Conservation (phyloP, 2,797 vertebrate species). For the Hybognathus amarus region DNA sequence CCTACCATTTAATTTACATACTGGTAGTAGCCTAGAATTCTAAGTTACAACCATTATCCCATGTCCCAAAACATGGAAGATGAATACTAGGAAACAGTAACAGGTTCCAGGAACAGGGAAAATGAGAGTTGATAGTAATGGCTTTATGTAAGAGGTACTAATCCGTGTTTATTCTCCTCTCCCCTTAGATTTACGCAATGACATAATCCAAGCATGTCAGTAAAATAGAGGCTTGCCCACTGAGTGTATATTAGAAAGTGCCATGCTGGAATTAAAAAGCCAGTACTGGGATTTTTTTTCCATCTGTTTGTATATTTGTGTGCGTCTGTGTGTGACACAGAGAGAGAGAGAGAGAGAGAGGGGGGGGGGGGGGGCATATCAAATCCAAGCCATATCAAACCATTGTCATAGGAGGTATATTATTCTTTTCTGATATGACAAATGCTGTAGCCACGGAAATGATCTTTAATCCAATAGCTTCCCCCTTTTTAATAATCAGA, state of each 20-base stretch:
- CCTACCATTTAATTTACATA: neutral
- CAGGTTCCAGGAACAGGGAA: neutral
- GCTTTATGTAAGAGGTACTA: conserved; percentile 57
- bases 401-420: conserved; percentile 20
- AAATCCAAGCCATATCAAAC: conserved; percentile 13
- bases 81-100: conserved; percentile 1
- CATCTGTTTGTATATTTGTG: conserved; percentile 36
- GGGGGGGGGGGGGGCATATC: no score
- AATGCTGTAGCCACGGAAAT: conserved; percentile 17
- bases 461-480: conserved; percentile 53
- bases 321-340: neutral
- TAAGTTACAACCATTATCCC: neutral
- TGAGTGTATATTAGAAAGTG: conserved; percentile 15
- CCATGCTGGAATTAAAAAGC: conserved; percentile 23
- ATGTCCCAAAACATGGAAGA: neutral
- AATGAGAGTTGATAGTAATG: conserved; percentile 24
- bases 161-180: conserved; percentile 74
- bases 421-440: conserved; percentile 28
- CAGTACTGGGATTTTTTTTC: conserved; percentile 40
- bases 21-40: neutral
- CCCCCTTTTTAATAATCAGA: conserved; percentile 47
- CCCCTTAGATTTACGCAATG: conserved; percentile 73
- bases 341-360: neutral
- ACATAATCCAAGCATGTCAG: conserved; percentile 74
- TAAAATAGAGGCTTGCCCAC: conserved; percentile 60